phyloP scores from a whole-genome alignment of 2,113 vertebrate species.

The Lampris megalopsis region DNA sequence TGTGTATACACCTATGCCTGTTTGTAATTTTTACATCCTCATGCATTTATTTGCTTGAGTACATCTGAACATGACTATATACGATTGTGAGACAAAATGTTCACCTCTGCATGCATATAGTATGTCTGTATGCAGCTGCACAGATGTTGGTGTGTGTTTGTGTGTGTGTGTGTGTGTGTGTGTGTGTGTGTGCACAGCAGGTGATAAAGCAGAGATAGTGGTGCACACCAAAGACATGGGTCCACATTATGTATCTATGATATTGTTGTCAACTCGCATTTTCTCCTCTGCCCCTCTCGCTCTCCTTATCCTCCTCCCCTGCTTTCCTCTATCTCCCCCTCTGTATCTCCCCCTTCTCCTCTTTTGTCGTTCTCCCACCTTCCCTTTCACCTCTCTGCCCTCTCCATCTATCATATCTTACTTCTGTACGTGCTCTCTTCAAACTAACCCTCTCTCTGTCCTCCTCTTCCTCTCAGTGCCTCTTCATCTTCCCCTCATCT shows the following conservation, averaged over 20 bases:
- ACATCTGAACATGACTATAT: too few species aligned
- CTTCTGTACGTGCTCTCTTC: slow-evolving; percentile 1
- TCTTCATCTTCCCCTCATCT: neutral
- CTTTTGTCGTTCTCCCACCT: slow-evolving; percentile 4
- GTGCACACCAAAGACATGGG: neutral
- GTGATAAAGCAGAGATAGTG: neutral
- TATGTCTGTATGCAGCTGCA: neutral
- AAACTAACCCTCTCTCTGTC: neutral
- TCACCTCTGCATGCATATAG: too few species aligned
- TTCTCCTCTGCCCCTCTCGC: slow-evolving; percentile 11
- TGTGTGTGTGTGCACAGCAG: neutral
- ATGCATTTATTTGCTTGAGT: too few species aligned
- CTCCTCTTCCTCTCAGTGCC: neutral
- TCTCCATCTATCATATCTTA: slow-evolving; percentile 15
- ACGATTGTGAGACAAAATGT: too few species aligned
- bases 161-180: neutral
- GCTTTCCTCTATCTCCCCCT: slow-evolving; percentile 9
- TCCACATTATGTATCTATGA: neutral
- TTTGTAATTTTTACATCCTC: too few species aligned
- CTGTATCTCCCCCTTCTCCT: slow-evolving; percentile 16
- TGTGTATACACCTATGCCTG: neutral
- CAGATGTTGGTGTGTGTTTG: neutral
- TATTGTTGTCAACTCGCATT: neutral
- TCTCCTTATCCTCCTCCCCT: slow-evolving; percentile 1
- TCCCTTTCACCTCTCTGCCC: neutral